These are phyloP conservation scores for Drusus annulatus DNA, from an alignment of 1,140 invertebrate species.

Conservation along the genomic window DNA sequence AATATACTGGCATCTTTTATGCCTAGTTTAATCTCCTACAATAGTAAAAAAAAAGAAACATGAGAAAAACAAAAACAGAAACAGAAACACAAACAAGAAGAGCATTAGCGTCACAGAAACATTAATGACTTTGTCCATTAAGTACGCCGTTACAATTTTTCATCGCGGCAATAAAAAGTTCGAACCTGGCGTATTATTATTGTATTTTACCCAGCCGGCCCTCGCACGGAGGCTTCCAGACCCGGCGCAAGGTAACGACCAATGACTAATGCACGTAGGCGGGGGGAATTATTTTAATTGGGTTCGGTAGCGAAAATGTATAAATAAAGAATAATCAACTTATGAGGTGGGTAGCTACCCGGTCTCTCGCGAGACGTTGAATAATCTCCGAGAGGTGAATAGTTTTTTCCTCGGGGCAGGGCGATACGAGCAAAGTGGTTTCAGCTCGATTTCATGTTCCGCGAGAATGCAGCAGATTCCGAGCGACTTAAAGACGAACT, in stretches of 20 bases:
- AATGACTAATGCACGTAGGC: constrained; percentile 68
- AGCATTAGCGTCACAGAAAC: constrained; percentile 28
- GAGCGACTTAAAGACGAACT: background rate
- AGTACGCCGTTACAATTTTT: constrained; percentile 38
- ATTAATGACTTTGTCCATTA: constrained; percentile 39
- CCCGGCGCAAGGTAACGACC: constrained; percentile 60
- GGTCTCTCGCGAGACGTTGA: constrained; percentile 51
- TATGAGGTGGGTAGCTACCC: constrained; percentile 48
- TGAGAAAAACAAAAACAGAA: constrained; percentile 27
- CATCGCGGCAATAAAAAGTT: constrained; percentile 29
- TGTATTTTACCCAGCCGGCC: background rate
- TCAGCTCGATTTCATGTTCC: background rate
- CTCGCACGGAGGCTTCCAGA: background rate
- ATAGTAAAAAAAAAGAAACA: constrained; percentile 1
- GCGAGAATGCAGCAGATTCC: background rate
- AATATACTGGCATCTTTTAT: background rate
- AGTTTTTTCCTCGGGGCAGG: constrained; percentile 22
- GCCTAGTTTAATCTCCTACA: constrained; percentile 6
- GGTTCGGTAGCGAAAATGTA: constrained; percentile 68
- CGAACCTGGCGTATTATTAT: background rate
- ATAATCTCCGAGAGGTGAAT: constrained; percentile 48
- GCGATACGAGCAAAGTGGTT: constrained; percentile 29
- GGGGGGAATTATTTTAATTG: constrained; percentile 73
- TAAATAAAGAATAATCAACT: constrained; percentile 59
- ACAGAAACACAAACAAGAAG: constrained; percentile 29